These are phyloP conservation scores for Catostylus mosaicus DNA, from an alignment of 30 jellyfish, hydroid and myxozoan genomes.

Conservation along the genomic window DNA sequence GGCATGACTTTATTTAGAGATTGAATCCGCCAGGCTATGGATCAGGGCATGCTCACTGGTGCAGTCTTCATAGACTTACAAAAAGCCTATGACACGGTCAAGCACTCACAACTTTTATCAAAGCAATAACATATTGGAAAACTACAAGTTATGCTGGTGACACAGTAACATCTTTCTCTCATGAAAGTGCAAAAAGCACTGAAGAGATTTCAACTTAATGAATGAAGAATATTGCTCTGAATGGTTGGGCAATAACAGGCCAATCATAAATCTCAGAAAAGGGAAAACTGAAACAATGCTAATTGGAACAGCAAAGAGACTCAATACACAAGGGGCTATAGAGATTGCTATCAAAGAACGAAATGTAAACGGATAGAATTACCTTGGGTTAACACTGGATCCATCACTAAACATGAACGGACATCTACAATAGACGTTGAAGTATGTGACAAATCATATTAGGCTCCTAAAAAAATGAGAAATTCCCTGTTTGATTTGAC, in stretches of 20 bases:
- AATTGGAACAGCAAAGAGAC: conserved; percentile 23
- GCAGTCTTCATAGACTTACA: not conserved
- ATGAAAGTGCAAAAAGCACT: not conserved
- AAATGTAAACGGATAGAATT: not conserved
- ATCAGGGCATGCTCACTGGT: conserved; percentile 8
- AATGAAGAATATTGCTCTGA: conserved; percentile 19
- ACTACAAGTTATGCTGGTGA: conserved; percentile 52
- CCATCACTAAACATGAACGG: conserved; percentile 31
- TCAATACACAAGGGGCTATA: conserved; percentile 8
- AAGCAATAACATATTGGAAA: not conserved
- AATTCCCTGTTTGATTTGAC: not conserved
- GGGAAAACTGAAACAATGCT: conserved; percentile 45
- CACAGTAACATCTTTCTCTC: conserved; percentile 50
- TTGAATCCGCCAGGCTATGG: conserved; percentile 51
- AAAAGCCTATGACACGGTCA: not conserved
- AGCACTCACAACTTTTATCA: conserved; percentile 10
- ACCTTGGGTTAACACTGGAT: conserved; percentile 16
- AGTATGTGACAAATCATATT: conserved; percentile 2
- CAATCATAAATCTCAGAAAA: not conserved
- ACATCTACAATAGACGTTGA: not conserved
- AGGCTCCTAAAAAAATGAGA: not conserved
- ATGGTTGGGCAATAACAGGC: conserved; percentile 49
- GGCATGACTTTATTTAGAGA: conserved; percentile 51
- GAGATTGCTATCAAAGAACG: not conserved
- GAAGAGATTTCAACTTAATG: conserved; percentile 41